phyloP scores from a whole-genome alignment of 2,113 vertebrate genomes.

The Clarias batrachus region DNA sequence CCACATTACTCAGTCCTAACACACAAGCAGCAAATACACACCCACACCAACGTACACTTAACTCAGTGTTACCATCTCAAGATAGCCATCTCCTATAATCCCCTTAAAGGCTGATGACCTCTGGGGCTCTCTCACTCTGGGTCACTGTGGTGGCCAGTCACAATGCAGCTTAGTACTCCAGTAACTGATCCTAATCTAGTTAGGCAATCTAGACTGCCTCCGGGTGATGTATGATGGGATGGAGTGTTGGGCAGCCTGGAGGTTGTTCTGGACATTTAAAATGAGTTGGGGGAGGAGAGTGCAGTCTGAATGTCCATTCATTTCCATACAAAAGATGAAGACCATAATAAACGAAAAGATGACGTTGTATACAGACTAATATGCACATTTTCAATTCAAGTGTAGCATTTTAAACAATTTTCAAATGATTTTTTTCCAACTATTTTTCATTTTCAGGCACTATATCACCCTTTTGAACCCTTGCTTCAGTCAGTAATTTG shows the following conservation, averaged over 20 bases:
- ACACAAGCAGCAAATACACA: slow-evolving; percentile 29
- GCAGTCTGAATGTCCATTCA: slow-evolving; percentile 21
- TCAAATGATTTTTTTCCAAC: not conserved
- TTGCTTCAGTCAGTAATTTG: slow-evolving; percentile 21
- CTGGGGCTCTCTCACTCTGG: slow-evolving; percentile 21
- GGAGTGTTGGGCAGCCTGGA: slow-evolving; percentile 17
- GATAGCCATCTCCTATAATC: slow-evolving; percentile 68
- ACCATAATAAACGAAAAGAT: not conserved
- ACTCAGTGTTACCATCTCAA: slow-evolving; percentile 33
- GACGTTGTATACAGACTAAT: not conserved
- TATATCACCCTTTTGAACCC: not conserved
- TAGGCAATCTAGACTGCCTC: slow-evolving; percentile 42
- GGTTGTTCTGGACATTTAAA: slow-evolving; percentile 30
- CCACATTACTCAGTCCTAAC: slow-evolving; percentile 30
- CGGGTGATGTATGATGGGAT: slow-evolving; percentile 39
- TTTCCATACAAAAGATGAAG: not conserved
- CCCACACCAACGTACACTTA: slow-evolving; percentile 18
- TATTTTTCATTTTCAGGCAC: not conserved
- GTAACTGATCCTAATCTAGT: slow-evolving; percentile 41
- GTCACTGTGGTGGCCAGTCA: slow-evolving; percentile 44
- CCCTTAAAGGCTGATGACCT: slow-evolving; percentile 60
- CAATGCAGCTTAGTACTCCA: slow-evolving; percentile 39
- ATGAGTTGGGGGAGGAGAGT: slow-evolving; percentile 17
- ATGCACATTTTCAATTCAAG: too few relatives aligned
- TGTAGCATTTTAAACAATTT: not conserved